Evolutionary conservation across 2,888 invertebrate genomes (phyloP), one percentile per base, ranked within the genome.

Genomic region (Drosophila tanythrix): DNA sequence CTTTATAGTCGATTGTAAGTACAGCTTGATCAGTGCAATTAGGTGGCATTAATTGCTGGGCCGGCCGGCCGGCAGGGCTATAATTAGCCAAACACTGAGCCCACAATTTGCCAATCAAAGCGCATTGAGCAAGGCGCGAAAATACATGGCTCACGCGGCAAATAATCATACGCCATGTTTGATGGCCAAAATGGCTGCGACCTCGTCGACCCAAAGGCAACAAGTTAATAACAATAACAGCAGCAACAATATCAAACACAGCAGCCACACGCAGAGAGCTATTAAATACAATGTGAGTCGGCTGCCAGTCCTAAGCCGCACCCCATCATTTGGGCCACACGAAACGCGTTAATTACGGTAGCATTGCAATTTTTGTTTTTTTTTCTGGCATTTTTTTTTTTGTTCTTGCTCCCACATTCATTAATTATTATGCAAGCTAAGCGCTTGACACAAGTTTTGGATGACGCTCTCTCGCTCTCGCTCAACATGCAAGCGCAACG

Each of bases 351-450:
- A 86, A 86, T 86, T 86, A 86, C 83, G 72, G 86, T 35, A 31
- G 65, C 83, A 90, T 81, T 90, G 90, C 86, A 90, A 61, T 80
- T 89, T 68, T 70, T 56, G 52, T 72, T 43, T 59, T 61, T 56
- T n/a, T 33, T 25, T 21, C 15, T 35, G 2, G 21, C 21, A 21
- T 18, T 25, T 13, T 18, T 11, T 33, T 51, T 33, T 57, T 51
- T 46, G 7, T 51, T 57, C 46, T 52, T 48, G 53, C 53, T 60
- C 70, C 61, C 59, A 70, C 70, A 88, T 81, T 90, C 90, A 90
- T 86, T 86, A 86, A 86, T 86, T 86, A 86, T 90, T 89, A 89
- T 86, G 90, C 89, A 86, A 75, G 90, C 87, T 86, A 86, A 86
- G 90, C 85, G 90, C 74, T 81, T 52, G 69, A 71, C 74, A 88